These are phyloP conservation scores for Epinotia ramella DNA, from an alignment of 2,888 invertebrate genomes.

Conservation along the genomic window DNA sequence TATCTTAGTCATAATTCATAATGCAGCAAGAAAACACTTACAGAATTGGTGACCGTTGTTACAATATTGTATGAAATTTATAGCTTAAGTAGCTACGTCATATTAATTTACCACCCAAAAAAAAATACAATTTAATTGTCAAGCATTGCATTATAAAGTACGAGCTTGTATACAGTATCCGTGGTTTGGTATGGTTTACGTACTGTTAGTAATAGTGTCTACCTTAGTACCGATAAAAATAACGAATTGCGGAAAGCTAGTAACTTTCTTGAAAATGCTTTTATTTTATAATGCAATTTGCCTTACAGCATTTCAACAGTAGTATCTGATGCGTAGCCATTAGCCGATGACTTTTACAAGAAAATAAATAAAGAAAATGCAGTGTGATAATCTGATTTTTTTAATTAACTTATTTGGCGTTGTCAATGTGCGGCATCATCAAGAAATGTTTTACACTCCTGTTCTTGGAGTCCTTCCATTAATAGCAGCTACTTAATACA, in stretches of 20 bases:
- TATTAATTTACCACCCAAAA: too few species aligned
- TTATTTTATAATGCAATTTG: background rate
- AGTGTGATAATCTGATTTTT: background rate
- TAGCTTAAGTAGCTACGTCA: too few species aligned
- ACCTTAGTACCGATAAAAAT: background rate
- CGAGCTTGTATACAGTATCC: too few species aligned
- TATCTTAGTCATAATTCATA: too few species aligned
- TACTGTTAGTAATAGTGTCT: background rate
- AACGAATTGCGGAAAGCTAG: background rate
- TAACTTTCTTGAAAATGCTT: background rate
- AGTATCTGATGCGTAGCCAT: background rate
- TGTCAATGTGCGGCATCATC: background rate
- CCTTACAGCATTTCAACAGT: background rate
- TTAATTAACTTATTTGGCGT: background rate
- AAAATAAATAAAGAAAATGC: background rate
- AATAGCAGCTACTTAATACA: slow-evolving; percentile 5
- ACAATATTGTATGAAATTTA: too few species aligned
- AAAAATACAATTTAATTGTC: too few species aligned
- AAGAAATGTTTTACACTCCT: background rate
- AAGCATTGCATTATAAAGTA: too few species aligned
- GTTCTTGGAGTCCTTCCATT: background rate
- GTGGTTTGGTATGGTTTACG: too few species aligned
- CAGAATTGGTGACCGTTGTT: too few species aligned
- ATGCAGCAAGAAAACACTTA: too few species aligned
- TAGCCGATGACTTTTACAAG: too few species aligned